Percentiles rank a stretch among this genome's conserved stretches.
These are phyloP conservation scores for Tangara arthus DNA, from an alignment of 2,797 vertebrate genomes.

Conservation along the genomic window DNA sequence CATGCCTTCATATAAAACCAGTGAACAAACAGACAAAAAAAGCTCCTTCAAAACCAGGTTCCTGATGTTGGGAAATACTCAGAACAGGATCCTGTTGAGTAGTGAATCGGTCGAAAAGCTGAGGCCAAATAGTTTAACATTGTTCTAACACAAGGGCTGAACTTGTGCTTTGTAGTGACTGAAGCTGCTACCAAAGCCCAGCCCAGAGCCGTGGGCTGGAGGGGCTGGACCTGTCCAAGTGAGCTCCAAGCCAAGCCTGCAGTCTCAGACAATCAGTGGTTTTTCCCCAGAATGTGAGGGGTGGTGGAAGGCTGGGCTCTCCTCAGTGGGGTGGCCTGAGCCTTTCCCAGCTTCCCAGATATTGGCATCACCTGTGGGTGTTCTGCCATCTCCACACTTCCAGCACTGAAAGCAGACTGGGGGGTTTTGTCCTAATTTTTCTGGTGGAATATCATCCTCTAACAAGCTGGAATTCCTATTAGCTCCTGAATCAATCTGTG, in stretches of 20 bases:
- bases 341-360: not conserved
- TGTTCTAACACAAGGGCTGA: not conserved
- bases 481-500: not conserved
- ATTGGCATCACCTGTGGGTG: not conserved
- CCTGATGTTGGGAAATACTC: not conserved
- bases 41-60: not conserved
- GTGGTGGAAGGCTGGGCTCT: not conserved
- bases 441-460: not conserved
- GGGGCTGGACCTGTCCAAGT: not conserved
- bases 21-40: not conserved
- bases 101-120: not conserved
- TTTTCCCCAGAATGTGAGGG: rapidly evolving
- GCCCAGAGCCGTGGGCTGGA: not conserved
- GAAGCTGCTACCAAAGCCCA: not conserved
- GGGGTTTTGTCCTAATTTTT: not conserved
- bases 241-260: not conserved
- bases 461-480: not conserved
- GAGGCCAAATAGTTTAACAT: not conserved
- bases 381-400: not conserved
- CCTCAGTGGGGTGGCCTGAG: not conserved
- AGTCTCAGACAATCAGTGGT: not conserved
- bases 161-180: not conserved
- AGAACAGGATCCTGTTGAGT: not conserved
- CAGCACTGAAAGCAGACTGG: rapidly evolving
- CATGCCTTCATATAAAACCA: not conserved